Conservation (phyloP, 2,888 invertebrate genomes). For the Scaptomyza parva region DNA sequence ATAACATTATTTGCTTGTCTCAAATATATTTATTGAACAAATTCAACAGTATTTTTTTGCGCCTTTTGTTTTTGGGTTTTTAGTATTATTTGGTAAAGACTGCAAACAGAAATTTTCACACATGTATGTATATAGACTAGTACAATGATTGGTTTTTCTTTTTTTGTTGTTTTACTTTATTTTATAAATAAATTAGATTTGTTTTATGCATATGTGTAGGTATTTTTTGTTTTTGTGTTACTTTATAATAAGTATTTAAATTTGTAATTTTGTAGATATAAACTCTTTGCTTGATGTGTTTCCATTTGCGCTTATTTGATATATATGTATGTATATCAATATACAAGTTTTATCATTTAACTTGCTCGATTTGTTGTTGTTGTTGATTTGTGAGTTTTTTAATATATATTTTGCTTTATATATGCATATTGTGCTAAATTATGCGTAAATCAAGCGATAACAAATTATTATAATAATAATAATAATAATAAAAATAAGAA, state of each 20-base stretch:
- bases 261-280: slow-evolving; percentile 57
- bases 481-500: slow-evolving; percentile 53
- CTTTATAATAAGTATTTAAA: slow-evolving; percentile 46
- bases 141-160: slow-evolving; percentile 62
- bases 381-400: slow-evolving; percentile 7
- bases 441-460: slow-evolving; percentile 70
- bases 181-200: slow-evolving; percentile 77
- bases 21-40: slow-evolving; percentile 36
- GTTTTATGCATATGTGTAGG: slow-evolving; percentile 62
- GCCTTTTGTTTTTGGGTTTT: slow-evolving; percentile 22
- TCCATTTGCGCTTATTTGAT: slow-evolving; percentile 66
- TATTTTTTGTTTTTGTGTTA: slow-evolving; percentile 21
- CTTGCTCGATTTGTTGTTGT: slow-evolving; percentile 23
- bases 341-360: slow-evolving; percentile 13
- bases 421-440: slow-evolving; percentile 67
- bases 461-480: slow-evolving; percentile 64
- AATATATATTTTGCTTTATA: slow-evolving; percentile 29
- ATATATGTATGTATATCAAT: slow-evolving; percentile 36
- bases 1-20: slow-evolving; percentile 43
- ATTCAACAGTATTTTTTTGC: slow-evolving; percentile 37
- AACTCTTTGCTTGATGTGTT: slow-evolving; percentile 66
- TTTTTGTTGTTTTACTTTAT: slow-evolving; percentile 57
- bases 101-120: slow-evolving; percentile 41
- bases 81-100: slow-evolving; percentile 31
- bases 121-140: slow-evolving; percentile 58